phyloP scores from a whole-genome alignment of 1,140 invertebrate species.

The Bombus sibiricus region DNA sequence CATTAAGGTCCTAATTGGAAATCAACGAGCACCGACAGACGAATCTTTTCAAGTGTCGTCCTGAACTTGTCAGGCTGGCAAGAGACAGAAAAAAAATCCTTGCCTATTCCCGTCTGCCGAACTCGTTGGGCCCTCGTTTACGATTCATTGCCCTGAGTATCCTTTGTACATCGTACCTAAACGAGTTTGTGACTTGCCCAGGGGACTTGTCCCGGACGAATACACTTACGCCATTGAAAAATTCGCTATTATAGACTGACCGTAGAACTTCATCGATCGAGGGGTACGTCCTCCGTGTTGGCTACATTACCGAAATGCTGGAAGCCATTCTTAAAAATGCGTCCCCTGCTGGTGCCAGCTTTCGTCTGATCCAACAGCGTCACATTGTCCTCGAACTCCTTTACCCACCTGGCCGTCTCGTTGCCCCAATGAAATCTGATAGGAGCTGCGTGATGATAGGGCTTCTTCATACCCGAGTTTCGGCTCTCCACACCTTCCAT shows the following conservation, averaged over 20 bases:
- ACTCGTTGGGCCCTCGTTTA: conserved; percentile 6
- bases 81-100: background rate
- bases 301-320: conserved; percentile 72
- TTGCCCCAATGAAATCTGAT: conserved; percentile 76
- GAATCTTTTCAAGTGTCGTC: background rate
- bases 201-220: background rate
- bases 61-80: background rate
- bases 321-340: conserved; percentile 77
- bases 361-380: conserved; percentile 74
- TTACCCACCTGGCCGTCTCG: conserved; percentile 75
- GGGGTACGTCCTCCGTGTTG: conserved; percentile 70
- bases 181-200: conserved; percentile 28
- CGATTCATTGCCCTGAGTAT: conserved; percentile 66
- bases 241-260: background rate
- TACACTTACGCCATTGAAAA: background rate
- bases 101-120: background rate
- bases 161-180: conserved; percentile 59
- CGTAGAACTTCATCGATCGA: conserved; percentile 69
- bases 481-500: conserved; percentile 78
- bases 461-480: conserved; percentile 70
- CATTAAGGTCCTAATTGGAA: background rate
- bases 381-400: conserved; percentile 76
- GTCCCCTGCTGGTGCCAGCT: conserved; percentile 67
- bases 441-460: conserved; percentile 72
- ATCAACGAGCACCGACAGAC: background rate